Evolutionary conservation across 2,888 invertebrate genomes (phyloP).

Genomic region (Drosophila anceps): DNA sequence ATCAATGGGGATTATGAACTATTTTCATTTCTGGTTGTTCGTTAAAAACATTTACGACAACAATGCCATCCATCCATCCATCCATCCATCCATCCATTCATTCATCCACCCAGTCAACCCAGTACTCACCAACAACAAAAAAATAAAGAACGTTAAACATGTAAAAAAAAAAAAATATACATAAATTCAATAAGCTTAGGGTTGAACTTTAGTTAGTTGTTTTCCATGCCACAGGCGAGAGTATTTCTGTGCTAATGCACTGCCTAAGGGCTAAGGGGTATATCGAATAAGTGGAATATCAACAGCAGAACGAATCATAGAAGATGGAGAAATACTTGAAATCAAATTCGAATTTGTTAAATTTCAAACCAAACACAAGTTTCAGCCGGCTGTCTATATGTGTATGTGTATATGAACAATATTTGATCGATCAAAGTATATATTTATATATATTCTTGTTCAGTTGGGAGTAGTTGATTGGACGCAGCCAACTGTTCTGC

Average conservation of each 20-base stretch:
- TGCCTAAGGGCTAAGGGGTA: not conserved
- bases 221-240: not conserved
- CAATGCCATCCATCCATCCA: constrained; percentile 25
- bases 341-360: too few species aligned
- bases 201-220: constrained; percentile 5
- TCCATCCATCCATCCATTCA: too few species aligned
- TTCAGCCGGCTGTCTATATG: too few species aligned
- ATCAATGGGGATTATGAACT: constrained; percentile 77
- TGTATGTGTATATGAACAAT: too few species aligned
- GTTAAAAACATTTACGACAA: constrained; percentile 56
- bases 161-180: not conserved
- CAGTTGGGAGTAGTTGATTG: too few species aligned
- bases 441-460: too few species aligned
- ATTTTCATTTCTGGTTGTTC: constrained; percentile 61
- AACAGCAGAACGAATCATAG: not conserved
- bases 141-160: constrained; percentile 5
- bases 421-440: too few species aligned
- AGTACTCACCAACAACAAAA: constrained; percentile 11
- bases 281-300: not conserved
- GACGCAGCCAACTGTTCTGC: too few species aligned
- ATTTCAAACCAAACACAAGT: too few species aligned
- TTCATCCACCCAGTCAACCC: not conserved
- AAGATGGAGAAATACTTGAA: too few species aligned
- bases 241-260: not conserved
- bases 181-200: constrained; percentile 3